These are phyloP conservation scores for Chiridota heheva DNA, from an alignment of 35 echinoderm and acorn worm species.

Conservation along the genomic window DNA sequence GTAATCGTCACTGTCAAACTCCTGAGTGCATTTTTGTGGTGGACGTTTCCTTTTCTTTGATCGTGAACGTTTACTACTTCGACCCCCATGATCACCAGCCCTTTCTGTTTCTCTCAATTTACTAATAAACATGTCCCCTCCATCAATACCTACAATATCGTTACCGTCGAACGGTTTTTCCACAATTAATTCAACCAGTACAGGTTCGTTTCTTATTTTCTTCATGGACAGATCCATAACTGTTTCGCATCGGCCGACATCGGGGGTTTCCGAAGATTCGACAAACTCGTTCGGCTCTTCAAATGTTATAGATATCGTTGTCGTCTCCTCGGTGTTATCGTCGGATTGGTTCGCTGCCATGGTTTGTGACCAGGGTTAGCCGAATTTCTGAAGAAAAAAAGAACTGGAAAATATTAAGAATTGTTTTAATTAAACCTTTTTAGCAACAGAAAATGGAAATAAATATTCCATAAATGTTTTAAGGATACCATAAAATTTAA, in stretches of 20 bases:
- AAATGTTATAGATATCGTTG: no score
- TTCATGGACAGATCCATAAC: conserved; percentile 51
- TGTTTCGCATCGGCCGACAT: background rate
- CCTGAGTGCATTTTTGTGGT: conserved; percentile 22
- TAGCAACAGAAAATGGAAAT: no score
- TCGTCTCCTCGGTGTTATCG: background rate
- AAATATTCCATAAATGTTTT: no score
- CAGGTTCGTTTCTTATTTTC: background rate
- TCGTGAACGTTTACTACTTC: background rate
- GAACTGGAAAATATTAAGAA: background rate
- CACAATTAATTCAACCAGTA: no score
- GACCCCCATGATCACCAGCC: background rate
- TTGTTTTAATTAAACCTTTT: background rate
- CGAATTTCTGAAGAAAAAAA: background rate
- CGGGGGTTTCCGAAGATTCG: background rate
- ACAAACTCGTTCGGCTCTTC: no score
- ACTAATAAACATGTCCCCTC: background rate
- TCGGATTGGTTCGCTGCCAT: background rate
- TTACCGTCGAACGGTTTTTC: background rate
- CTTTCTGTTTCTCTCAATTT: conserved; percentile 1
- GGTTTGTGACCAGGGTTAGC: background rate
- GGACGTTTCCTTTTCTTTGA: conserved; percentile 36
- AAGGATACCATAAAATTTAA: no score
- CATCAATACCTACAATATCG: background rate
- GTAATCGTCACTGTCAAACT: conserved; percentile 23